These are phyloP conservation scores for Ursus arctos DNA, from an alignment of 2,113 vertebrate genomes.

Conservation along the genomic window DNA sequence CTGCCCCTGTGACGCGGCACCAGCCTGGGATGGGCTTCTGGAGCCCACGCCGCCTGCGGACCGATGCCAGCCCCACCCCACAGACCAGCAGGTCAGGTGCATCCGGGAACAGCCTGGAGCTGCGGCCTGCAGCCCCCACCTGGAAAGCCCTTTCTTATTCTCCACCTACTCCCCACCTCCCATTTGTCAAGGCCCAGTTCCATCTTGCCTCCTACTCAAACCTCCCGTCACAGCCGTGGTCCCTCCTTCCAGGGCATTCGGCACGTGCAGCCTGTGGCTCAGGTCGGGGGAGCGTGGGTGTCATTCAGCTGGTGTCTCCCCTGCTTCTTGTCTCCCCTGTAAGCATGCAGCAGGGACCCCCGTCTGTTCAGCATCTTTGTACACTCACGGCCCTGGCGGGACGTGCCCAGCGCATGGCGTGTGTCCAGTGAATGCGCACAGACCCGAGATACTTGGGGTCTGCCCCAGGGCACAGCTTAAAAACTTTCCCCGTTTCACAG, in stretches of 20 bases:
- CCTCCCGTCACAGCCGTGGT: fast-evolving
- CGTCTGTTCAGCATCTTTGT: fast-evolving
- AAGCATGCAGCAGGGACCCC: neutral
- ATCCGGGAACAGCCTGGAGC: neutral
- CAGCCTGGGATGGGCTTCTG: neutral
- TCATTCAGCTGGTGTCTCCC: fast-evolving
- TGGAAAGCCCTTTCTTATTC: neutral
- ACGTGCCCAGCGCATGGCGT: fast-evolving
- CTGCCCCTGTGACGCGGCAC: neutral
- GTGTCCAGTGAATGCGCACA: fast-evolving
- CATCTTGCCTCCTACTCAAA: too few species aligned
- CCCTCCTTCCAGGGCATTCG: neutral
- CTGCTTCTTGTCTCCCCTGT: neutral
- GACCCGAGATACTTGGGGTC: neutral
- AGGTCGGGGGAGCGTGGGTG: fast-evolving
- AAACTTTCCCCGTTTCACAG: neutral
- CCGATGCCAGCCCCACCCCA: neutral
- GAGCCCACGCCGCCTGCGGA: neutral
- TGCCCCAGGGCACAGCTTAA: neutral
- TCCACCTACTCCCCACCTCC: neutral
- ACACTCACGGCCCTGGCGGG: fast-evolving
- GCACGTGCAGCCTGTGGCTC: fast-evolving
- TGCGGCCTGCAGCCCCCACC: neutral
- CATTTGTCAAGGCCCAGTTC: neutral
- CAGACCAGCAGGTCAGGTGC: neutral